Evolutionary conservation across 2,888 invertebrate genomes (phyloP).

Genomic region (Norana najaformis): DNA sequence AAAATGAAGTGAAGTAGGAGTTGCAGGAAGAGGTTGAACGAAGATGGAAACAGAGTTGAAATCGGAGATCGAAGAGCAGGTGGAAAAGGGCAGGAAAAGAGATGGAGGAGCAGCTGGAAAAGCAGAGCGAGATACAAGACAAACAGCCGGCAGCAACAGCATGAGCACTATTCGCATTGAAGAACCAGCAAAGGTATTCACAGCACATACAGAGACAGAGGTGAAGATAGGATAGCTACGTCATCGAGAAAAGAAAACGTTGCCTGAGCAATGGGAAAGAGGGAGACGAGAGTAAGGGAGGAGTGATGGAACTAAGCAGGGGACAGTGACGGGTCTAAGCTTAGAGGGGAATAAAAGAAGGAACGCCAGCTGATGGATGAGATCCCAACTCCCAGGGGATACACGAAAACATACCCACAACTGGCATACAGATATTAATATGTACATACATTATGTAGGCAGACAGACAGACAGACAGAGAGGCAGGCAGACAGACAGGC

Average conservation of each 20-base stretch:
- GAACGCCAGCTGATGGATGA: not conserved
- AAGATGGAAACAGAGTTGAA: not conserved
- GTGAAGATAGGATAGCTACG: not conserved
- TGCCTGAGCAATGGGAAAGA: no score
- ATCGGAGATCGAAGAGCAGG: not conserved
- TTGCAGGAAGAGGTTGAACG: no score
- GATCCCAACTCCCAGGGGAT: not conserved
- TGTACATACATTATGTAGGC: no score
- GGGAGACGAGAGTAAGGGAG: not conserved
- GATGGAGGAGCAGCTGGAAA: not conserved
- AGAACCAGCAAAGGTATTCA: not conserved
- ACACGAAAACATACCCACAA: not conserved
- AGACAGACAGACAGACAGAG: not conserved
- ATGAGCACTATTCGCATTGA: not conserved
- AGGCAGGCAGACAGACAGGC: not conserved
- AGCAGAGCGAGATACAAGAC: not conserved
- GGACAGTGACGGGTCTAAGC: not conserved
- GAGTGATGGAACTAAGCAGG: not conserved
- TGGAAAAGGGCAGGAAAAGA: not conserved
- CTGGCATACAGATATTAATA: not conserved
- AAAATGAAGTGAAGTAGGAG: not conserved
- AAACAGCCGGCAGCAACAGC: not conserved
- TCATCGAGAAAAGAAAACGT: not conserved
- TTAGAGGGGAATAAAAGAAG: not conserved
- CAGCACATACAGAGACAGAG: not conserved